Conservation (phyloP, 1,140 invertebrate genomes). For the Drosophila murphyi region DNA sequence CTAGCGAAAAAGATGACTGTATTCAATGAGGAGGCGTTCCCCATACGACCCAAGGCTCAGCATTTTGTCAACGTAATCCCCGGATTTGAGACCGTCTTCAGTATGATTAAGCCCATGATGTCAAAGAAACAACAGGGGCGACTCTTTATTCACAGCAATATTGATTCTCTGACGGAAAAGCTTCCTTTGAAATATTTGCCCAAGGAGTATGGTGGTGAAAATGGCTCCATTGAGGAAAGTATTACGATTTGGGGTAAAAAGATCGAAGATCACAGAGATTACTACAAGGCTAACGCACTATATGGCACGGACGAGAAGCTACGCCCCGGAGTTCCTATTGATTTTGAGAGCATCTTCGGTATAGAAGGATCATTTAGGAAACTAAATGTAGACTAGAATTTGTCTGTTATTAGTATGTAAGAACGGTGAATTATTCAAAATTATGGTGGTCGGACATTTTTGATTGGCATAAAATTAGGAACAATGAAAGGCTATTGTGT, state of each 20-base stretch:
- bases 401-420: not conserved
- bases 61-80: conserved; percentile 86
- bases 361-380: conserved; percentile 78
- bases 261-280: conserved; percentile 86
- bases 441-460: not conserved
- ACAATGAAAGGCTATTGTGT: not conserved
- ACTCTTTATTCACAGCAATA: conserved; percentile 85
- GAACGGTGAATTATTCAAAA: not conserved
- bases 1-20: conserved; percentile 85
- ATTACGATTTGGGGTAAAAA: conserved; percentile 86
- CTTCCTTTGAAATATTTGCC: conserved; percentile 86
- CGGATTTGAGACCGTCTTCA: conserved; percentile 85
- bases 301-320: conserved; percentile 86
- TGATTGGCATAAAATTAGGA: not conserved
- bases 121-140: conserved; percentile 85
- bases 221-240: conserved; percentile 84
- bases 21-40: conserved; percentile 85
- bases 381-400: conserved; percentile 63
- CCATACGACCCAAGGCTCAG: conserved; percentile 85
- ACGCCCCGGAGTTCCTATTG: conserved; percentile 87
- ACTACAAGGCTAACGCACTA: conserved; percentile 86
- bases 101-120: conserved; percentile 85
- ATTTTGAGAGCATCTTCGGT: conserved; percentile 84
- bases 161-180: conserved; percentile 84
- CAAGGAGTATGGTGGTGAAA: conserved; percentile 86